Conservation (phyloP, 2,113 vertebrate genomes). For the Rhodinocichla rosea region DNA sequence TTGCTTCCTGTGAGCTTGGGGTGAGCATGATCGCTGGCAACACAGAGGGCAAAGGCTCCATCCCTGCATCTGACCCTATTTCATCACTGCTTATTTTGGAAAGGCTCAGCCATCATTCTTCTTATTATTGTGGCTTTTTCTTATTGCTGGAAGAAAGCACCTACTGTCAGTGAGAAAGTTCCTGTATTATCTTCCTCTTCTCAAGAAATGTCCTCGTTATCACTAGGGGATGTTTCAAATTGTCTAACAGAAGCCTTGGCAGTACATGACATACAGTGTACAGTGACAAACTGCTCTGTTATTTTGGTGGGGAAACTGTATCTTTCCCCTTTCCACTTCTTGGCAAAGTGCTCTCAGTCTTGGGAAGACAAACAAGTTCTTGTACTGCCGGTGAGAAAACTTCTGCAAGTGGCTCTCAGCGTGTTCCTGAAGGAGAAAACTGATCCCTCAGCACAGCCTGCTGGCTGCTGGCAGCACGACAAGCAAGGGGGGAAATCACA, state of each 20-base stretch:
- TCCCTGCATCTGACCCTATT: not conserved
- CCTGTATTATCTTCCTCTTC: not conserved
- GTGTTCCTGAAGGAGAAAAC: not conserved
- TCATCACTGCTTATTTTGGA: not conserved
- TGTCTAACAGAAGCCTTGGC: not conserved
- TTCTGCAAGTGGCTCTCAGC: not conserved
- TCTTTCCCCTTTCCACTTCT: not conserved
- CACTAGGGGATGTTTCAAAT: not conserved
- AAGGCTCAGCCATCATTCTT: not conserved
- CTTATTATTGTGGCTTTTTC: not conserved
- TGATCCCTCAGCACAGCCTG: constrained; percentile 37
- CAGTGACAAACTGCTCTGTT: not conserved
- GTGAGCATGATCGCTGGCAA: not conserved
- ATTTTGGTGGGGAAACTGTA: not conserved
- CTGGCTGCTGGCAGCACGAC: not conserved
- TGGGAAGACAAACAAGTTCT: not conserved
- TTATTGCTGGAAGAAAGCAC: not conserved
- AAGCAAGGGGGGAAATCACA: not conserved
- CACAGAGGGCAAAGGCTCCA: not conserved
- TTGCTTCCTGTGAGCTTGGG: not conserved
- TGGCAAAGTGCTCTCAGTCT: not conserved
- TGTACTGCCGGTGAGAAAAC: not conserved
- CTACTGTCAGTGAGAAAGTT: not conserved
- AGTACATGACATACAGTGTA: not conserved
- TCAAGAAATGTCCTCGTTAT: not conserved